These are phyloP conservation scores for Solea solea DNA, from an alignment of 2,113 vertebrate species.

Conservation along the genomic window DNA sequence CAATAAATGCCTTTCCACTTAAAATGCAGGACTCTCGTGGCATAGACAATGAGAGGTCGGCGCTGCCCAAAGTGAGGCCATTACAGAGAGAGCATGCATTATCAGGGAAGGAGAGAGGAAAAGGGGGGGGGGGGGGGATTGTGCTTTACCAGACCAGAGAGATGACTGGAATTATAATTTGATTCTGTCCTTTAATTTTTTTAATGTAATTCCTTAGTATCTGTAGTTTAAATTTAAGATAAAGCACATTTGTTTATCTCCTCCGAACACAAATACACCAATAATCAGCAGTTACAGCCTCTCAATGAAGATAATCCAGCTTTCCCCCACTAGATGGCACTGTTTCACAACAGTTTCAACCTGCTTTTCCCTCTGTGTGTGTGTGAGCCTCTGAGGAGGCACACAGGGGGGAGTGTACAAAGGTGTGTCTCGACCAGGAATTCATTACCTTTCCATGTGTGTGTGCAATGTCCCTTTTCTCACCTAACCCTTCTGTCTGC, in stretches of 20 bases:
- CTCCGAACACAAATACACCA: too few relatives aligned
- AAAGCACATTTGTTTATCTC: too few relatives aligned
- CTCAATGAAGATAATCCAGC: background rate
- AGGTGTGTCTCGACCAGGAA: conserved; percentile 57
- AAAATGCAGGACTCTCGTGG: conserved; percentile 40
- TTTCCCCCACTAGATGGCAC: conserved; percentile 88
- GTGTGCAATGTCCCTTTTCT: conserved; percentile 44
- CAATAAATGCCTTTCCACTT: conserved; percentile 49
- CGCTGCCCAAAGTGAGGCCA: conserved; percentile 12
- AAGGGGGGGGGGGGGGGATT: background rate
- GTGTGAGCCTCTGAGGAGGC: conserved; percentile 11
- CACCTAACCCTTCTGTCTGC: conserved; percentile 34
- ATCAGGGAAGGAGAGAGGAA: conserved; percentile 11
- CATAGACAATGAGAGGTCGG: conserved; percentile 28
- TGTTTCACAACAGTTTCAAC: conserved; percentile 78
- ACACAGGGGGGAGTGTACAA: conserved; percentile 29
- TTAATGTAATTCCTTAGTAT: too few relatives aligned
- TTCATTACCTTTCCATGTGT: conserved; percentile 50
- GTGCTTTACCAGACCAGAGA: too few relatives aligned
- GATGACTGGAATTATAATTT: too few relatives aligned
- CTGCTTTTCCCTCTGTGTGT: background rate
- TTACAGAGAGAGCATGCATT: conserved; percentile 16
- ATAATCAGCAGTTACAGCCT: too few relatives aligned
- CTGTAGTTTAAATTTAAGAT: too few relatives aligned
- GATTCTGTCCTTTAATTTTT: too few relatives aligned